Base-by-base conservation (phyloP, 1,140 invertebrate species). In the Battus philenor region DNA sequence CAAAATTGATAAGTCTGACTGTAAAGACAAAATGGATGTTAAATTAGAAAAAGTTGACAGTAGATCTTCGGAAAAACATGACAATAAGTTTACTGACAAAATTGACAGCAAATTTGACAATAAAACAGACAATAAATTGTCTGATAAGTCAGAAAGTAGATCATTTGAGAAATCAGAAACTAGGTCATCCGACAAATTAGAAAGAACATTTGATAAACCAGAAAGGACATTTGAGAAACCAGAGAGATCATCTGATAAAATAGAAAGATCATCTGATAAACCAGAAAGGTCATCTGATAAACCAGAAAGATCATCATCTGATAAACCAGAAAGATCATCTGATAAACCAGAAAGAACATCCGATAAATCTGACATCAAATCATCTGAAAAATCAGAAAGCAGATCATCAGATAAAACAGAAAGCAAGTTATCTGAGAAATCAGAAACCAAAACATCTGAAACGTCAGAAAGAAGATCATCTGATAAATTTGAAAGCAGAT, bases 141-240 rank as follows among this genome's bases (percentile, higher is more conserved):
- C 47, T 4, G 57, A 59, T 4, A 66, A 54, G 33, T 30, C 24
- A n/a, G 48, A 63, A 4, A 30, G 50, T 8, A 15, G 30, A 22
- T 22, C 20, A 5, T 58, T 59, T 2, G 66, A 75, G 1, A 75
- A 68, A 24, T 47, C 45, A 1, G 72, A 77, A 4, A 22, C 3
- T 22, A 22, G 24, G 7, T 26, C 24, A 9, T 26, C 24, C 7
- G 24, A 26, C 2, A 26, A 26, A 26, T n/a, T 7, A 2, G 24
- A 26, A n/a, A 26, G 24, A 9, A 22, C 3, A 4, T n/a, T n/a
- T n/a, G n/a, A n/a, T n/a, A n/a, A n/a, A n/a, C n/a, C n/a, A n/a
- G 20, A 22, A 4, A 22, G 20, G 20, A 22, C 20, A 8, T 26
- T 9, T 7, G 24, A 26, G 2, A 26, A 26, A 7, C 2, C 2